Percentiles rank a stretch among this genome's conserved stretches.
These are phyloP conservation scores for Echinops telfairi DNA, from an alignment of 2,113 vertebrate genomes.

Conservation along the genomic window DNA sequence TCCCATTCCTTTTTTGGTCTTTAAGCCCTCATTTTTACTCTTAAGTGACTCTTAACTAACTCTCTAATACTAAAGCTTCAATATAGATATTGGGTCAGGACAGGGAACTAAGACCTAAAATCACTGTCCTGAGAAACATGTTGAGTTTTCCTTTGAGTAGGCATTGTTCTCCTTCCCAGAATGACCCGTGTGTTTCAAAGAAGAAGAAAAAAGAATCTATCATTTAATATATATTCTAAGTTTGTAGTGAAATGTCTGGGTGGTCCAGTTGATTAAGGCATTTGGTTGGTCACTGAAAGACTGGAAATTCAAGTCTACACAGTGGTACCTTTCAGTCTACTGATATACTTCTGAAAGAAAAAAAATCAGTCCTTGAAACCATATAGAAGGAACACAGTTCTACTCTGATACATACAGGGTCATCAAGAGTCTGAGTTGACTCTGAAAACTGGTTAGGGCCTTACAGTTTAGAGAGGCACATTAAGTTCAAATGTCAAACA, in stretches of 20 bases:
- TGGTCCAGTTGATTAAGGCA: not conserved
- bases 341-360: not conserved
- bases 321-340: not conserved
- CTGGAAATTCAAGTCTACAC: not conserved
- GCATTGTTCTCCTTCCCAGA: not conserved
- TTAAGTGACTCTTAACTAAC: constrained; percentile 3
- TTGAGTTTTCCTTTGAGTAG: constrained; percentile 15
- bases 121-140: not conserved
- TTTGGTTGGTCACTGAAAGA: not conserved
- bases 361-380: not conserved
- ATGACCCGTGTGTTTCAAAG: not conserved
- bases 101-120: constrained; percentile 25
- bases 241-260: not conserved
- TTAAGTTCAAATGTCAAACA: not conserved
- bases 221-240: not conserved
- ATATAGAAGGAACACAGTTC: not conserved
- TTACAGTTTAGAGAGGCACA: not conserved
- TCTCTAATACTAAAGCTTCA: not conserved
- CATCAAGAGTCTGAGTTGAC: not conserved
- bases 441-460: not conserved
- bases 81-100: constrained; percentile 6
- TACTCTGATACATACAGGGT: not conserved
- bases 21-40: constrained; percentile 17
- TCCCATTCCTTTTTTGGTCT: constrained; percentile 19
- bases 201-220: not conserved